phyloP scores from a whole-genome alignment of 1,140 invertebrate species.

The Lamellibrachia luymesi region DNA sequence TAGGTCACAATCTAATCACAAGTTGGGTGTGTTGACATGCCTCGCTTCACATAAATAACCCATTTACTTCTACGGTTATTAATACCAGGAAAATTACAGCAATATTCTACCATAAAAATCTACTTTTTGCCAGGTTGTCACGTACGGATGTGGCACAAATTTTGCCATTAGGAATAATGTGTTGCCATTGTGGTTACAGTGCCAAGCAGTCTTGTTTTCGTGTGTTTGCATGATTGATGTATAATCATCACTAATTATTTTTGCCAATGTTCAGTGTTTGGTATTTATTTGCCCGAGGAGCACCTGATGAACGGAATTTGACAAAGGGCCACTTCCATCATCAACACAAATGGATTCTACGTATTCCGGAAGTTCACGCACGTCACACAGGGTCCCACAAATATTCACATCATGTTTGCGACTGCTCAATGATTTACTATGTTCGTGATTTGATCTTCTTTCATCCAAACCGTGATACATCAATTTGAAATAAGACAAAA shows the following conservation, averaged over 20 bases:
- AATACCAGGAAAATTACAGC: not conserved
- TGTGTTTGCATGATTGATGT: not conserved
- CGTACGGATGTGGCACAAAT: not conserved
- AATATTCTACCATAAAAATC: not conserved
- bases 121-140: not conserved
- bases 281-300: not conserved
- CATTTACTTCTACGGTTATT: not conserved
- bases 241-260: not conserved
- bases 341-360: not conserved
- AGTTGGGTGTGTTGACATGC: not conserved
- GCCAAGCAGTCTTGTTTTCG: not conserved
- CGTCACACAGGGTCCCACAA: not conserved
- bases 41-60: not conserved
- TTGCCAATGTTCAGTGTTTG: not conserved
- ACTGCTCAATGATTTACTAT: too few relatives aligned
- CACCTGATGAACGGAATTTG: not conserved
- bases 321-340: not conserved
- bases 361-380: not conserved
- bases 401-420: too few relatives aligned
- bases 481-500: too few relatives aligned
- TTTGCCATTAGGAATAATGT: conserved; percentile 1
- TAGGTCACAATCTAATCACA: not conserved
- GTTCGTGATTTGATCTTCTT: too few relatives aligned
- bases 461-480: too few relatives aligned
- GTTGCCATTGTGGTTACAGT: not conserved